Conservation (phyloP, 64 coral and sea anemone species). For the Montipora cactus region DNA sequence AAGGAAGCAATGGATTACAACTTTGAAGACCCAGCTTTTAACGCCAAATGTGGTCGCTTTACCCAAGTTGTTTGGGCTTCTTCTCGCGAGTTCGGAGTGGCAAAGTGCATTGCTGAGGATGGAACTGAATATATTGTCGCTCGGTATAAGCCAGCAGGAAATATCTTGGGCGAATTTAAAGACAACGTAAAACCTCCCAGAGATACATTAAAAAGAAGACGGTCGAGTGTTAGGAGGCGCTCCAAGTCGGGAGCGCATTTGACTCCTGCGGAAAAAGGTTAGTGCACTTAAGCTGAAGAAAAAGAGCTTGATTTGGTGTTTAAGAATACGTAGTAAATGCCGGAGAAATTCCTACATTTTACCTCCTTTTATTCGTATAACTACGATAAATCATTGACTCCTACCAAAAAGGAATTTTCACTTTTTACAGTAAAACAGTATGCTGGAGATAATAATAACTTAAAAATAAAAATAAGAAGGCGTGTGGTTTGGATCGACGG, state of each 20-base stretch:
- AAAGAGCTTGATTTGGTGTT: background rate
- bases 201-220: constrained; percentile 71
- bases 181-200: constrained; percentile 81
- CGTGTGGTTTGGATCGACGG: too few species aligned
- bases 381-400: too few species aligned
- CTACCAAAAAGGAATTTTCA: too few species aligned
- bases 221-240: constrained; percentile 70
- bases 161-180: constrained; percentile 83
- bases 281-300: background rate
- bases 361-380: too few species aligned
- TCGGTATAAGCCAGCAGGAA: constrained; percentile 80
- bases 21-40: constrained; percentile 83
- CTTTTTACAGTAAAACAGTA: too few species aligned
- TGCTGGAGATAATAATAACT: too few species aligned
- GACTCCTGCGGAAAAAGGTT: constrained; percentile 39
- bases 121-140: constrained; percentile 86
- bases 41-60: constrained; percentile 86
- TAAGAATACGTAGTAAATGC: background rate
- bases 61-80: constrained; percentile 86
- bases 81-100: constrained; percentile 75
- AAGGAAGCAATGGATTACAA: constrained; percentile 85
- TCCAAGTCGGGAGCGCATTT: constrained; percentile 5
- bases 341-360: too few species aligned
- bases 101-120: constrained; percentile 62
- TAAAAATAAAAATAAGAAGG: too few species aligned